These are phyloP conservation scores for Megalurothrips usitatus DNA, from an alignment of 2,888 invertebrate genomes.

Conservation along the genomic window DNA sequence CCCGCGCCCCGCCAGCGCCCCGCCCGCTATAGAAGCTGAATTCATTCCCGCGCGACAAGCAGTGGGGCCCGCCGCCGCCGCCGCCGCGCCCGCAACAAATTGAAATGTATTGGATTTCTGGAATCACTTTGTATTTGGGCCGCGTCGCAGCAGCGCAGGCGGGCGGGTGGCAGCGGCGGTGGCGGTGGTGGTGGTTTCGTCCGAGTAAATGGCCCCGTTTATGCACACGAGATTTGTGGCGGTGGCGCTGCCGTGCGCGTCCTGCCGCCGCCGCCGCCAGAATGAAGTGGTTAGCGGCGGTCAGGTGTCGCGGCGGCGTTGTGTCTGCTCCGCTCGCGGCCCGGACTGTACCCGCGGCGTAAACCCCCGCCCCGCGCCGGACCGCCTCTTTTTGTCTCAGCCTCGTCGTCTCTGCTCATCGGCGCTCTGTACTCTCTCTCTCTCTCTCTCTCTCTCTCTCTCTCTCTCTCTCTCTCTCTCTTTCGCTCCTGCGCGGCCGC, in stretches of 20 bases:
- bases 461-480: too few relatives aligned
- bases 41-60: neutral
- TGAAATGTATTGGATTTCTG: slow-evolving; percentile 25
- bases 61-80: neutral
- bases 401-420: too few relatives aligned
- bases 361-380: neutral
- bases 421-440: too few relatives aligned
- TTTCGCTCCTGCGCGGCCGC: too few relatives aligned
- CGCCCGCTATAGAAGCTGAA: neutral
- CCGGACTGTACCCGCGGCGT: neutral
- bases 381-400: neutral
- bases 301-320: neutral
- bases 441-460: too few relatives aligned
- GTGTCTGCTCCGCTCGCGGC: too few relatives aligned
- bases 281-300: neutral
- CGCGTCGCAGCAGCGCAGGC: neutral
- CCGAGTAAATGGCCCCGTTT: slow-evolving; percentile 6
- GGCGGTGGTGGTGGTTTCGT: neutral
- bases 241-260: too few relatives aligned
- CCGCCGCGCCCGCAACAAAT: neutral
- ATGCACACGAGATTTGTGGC: too few relatives aligned
- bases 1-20: neutral
- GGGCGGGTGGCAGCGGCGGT: neutral
- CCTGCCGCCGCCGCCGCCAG: neutral
- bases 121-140: slow-evolving; percentile 19